Conservation (phyloP, 1,140 invertebrate species). For the Heliconius congener region DNA sequence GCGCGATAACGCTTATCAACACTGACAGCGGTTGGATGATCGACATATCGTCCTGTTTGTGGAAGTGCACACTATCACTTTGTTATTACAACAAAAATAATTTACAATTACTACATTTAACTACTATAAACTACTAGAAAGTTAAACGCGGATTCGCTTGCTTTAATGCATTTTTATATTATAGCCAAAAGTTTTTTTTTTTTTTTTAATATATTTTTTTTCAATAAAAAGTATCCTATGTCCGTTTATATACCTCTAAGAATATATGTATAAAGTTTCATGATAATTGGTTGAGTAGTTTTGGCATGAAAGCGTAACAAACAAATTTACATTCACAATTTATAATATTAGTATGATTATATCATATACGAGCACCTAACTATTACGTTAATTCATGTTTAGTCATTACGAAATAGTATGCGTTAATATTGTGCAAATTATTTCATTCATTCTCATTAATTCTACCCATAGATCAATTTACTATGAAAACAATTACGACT, state of each 20-base stretch:
- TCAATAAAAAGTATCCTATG: no score
- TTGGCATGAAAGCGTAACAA: no score
- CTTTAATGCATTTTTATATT: no score
- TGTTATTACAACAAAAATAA: conserved; percentile 21
- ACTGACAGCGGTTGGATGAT: conserved; percentile 61
- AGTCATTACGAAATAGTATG: conserved; percentile 33
- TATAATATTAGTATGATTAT: not conserved
- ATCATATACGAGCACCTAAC: not conserved
- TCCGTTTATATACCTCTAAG: no score
- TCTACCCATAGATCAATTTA: not conserved
- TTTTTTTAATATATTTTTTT: not conserved
- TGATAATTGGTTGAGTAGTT: no score
- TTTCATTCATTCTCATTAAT: not conserved
- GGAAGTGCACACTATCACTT: conserved; percentile 43
- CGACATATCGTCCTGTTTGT: conserved; percentile 57
- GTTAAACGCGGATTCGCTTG: no score
- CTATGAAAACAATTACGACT: not conserved
- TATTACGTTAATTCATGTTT: conserved; percentile 35
- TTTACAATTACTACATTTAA: not conserved
- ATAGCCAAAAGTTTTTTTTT: no score
- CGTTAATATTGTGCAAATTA: conserved; percentile 8
- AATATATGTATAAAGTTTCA: no score
- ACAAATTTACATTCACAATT: no score
- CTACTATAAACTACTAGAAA: not conserved
- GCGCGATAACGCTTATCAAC: conserved; percentile 63